Evolutionary conservation across 1,140 invertebrate genomes (phyloP).

Genomic region (Nasonia giraulti): DNA sequence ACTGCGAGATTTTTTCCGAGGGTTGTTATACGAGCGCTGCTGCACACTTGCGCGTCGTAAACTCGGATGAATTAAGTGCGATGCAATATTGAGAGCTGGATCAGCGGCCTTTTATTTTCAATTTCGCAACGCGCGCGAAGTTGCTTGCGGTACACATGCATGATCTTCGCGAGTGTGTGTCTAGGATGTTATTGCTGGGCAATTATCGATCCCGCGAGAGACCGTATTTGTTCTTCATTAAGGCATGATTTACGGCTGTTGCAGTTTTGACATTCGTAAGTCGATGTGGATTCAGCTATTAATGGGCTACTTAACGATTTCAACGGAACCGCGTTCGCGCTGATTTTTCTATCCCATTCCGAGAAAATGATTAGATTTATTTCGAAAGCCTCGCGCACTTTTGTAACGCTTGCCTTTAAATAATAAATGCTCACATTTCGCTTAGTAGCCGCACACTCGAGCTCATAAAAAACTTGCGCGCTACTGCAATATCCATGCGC

Average conservation of each 20-base stretch:
- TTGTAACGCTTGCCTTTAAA: neutral
- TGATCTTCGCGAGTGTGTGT: neutral
- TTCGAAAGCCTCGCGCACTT: neutral
- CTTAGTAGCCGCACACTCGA: neutral
- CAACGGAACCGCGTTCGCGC: neutral
- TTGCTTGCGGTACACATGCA: neutral
- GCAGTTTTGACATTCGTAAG: neutral
- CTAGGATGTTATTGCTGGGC: neutral
- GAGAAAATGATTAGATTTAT: neutral
- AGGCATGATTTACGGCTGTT: constrained; percentile 8
- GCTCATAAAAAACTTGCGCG: neutral
- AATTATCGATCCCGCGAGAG: neutral
- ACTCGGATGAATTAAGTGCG: constrained; percentile 1
- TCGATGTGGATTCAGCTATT: neutral
- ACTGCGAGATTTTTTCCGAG: neutral
- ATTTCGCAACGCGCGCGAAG: neutral
- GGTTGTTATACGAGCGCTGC: neutral
- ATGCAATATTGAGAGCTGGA: neutral
- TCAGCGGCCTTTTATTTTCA: neutral
- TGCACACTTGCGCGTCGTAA: neutral
- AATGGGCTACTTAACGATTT: neutral
- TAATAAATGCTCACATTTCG: neutral
- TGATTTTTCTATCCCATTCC: no score
- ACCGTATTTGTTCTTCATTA: constrained; percentile 5
- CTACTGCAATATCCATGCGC: no score